Conservation (phyloP, 2,888 invertebrate genomes). For the Drosophila borealis region DNA sequence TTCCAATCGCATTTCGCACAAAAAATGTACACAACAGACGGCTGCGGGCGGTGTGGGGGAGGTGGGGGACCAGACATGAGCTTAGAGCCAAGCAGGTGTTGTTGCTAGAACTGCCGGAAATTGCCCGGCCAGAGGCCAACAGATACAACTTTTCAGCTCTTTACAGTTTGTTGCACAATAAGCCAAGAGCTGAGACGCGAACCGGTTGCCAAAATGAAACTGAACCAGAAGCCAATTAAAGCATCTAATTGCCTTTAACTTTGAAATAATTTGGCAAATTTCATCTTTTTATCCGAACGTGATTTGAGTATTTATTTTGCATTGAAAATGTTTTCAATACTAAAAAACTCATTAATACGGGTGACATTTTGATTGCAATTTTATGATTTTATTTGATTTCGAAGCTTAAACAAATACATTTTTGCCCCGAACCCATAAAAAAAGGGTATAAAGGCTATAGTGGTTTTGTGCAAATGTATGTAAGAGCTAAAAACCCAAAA, state of each 20-base stretch:
- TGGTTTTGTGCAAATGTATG: too few relatives aligned
- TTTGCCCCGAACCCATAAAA: too few relatives aligned
- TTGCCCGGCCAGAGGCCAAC: conserved; percentile 32
- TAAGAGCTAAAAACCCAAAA: too few relatives aligned
- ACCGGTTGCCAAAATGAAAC: conserved; percentile 42
- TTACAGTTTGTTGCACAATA: conserved; percentile 52
- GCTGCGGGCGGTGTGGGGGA: neutral
- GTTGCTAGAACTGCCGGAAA: conserved; percentile 56
- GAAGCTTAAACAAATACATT: too few relatives aligned
- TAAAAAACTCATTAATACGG: neutral
- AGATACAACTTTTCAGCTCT: conserved; percentile 25
- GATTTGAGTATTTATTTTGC: neutral
- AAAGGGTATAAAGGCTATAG: too few relatives aligned
- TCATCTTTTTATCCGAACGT: neutral
- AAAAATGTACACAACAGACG: neutral
- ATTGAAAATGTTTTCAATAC: neutral
- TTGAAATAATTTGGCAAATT: conserved; percentile 33
- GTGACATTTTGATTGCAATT: neutral
- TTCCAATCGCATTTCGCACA: conserved; percentile 17
- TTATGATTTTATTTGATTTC: neutral
- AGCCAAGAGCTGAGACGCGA: conserved; percentile 26
- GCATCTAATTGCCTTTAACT: conserved; percentile 38
- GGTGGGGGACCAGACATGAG: neutral
- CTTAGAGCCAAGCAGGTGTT: conserved; percentile 25
- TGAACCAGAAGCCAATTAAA: conserved; percentile 48